Evolutionary conservation across 2,797 vertebrate species (phyloP).

Genomic region (Heliangelus exortis): DNA sequence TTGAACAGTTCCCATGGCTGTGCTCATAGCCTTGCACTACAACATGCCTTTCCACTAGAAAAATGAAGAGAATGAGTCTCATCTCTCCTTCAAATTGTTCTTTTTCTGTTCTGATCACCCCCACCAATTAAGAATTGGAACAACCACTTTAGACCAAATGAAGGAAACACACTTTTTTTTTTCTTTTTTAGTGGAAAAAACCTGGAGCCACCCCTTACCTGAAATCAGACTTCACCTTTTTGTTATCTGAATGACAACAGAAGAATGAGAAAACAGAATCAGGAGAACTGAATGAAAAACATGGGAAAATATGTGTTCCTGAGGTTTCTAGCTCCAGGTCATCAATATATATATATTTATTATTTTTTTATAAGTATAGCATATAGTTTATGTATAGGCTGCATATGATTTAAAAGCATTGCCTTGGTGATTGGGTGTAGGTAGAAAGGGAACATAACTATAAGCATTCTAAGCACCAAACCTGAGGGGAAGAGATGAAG

Average conservation of each 20-base stretch:
- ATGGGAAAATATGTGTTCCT: not conserved
- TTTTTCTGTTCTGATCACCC: not conserved
- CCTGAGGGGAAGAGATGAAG: not conserved
- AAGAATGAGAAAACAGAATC: not conserved
- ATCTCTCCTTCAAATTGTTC: not conserved
- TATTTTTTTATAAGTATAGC: not conserved
- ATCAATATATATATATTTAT: no score
- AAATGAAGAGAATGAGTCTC: not conserved
- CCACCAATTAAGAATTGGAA: not conserved
- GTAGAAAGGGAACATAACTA: not conserved
- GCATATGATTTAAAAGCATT: not conserved
- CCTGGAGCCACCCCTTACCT: not conserved
- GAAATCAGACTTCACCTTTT: not conserved
- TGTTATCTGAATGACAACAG: not conserved
- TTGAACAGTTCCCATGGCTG: not conserved
- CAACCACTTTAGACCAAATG: not conserved
- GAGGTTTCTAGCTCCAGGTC: not conserved
- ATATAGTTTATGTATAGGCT: not conserved
- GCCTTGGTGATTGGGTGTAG: fast-evolving
- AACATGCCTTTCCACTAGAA: not conserved
- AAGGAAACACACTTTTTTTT: not conserved
- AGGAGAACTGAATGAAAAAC: not conserved
- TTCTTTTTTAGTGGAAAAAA: no score
- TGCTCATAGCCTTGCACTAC: not conserved
- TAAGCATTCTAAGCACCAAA: not conserved